These are phyloP conservation scores for Herminia tarsipennalis DNA, from an alignment of 2,888 invertebrate species.

Conservation along the genomic window DNA sequence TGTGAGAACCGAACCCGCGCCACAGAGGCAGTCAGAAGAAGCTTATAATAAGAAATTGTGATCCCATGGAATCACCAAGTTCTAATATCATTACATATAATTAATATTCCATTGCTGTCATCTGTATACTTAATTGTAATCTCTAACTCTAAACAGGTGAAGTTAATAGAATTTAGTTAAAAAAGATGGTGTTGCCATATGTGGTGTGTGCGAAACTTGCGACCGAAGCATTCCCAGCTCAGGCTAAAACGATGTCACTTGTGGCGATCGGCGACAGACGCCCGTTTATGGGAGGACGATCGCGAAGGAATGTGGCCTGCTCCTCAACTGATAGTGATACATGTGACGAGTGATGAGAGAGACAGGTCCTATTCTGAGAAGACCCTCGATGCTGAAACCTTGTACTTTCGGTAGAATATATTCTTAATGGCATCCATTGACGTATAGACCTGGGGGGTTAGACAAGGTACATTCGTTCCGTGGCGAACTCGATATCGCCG, in stretches of 20 bases:
- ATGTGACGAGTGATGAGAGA: slow-evolving; percentile 42
- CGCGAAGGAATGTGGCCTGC: slow-evolving; percentile 74
- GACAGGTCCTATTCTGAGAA: slow-evolving; percentile 18
- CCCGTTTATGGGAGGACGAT: slow-evolving; percentile 77
- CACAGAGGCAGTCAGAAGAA: no score
- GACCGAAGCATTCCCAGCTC: slow-evolving; percentile 69
- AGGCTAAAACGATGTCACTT: slow-evolving; percentile 56
- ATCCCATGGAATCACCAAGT: not conserved
- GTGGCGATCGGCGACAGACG: slow-evolving; percentile 65
- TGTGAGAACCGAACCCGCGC: no score
- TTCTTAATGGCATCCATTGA: no score
- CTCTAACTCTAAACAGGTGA: slow-evolving; percentile 47
- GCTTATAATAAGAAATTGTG: no score
- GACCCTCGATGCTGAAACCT: no score
- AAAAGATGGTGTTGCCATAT: slow-evolving; percentile 66
- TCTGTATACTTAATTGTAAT: not conserved
- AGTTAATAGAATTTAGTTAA: slow-evolving; percentile 43
- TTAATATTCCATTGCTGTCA: not conserved
- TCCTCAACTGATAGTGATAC: slow-evolving; percentile 40
- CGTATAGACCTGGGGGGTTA: no score
- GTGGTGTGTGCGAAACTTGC: slow-evolving; percentile 71
- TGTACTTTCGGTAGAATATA: no score
- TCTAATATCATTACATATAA: not conserved
- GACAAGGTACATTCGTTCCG: no score
- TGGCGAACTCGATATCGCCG: no score